These are phyloP conservation scores for Eulemur mongoz DNA, from an alignment of 2,797 vertebrate genomes.

Conservation along the genomic window DNA sequence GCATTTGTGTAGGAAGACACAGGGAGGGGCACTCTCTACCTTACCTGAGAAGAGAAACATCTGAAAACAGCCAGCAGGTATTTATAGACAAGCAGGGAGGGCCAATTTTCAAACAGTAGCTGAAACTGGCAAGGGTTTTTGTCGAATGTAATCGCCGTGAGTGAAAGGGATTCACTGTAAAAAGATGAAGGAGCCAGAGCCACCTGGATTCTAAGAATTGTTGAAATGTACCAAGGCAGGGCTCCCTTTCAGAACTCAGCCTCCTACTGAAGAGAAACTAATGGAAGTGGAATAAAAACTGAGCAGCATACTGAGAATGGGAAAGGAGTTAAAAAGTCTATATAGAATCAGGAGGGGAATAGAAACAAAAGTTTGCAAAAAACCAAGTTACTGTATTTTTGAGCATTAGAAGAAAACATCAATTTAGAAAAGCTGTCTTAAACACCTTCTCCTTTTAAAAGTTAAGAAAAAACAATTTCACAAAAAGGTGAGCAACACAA, in stretches of 20 bases:
- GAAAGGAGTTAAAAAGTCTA: neutral
- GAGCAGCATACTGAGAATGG: neutral
- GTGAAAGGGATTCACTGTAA: accelerated
- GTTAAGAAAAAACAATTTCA: neutral
- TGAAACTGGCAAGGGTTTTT: neutral
- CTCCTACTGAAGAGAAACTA: neutral
- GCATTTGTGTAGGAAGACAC: neutral
- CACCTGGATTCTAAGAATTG: neutral
- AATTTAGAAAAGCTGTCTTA: neutral
- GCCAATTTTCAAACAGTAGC: neutral
- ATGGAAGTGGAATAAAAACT: neutral
- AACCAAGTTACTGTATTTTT: neutral
- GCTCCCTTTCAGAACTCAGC: neutral
- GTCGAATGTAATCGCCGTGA: neutral
- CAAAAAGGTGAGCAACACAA: neutral
- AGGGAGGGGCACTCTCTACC: neutral
- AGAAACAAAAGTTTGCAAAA: neutral
- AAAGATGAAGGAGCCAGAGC: neutral
- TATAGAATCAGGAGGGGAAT: neutral
- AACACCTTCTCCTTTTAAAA: neutral
- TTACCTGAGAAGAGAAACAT: neutral
- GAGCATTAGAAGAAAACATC: neutral
- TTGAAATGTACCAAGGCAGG: neutral
- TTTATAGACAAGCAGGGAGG: neutral
- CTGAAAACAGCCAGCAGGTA: neutral